Evolutionary conservation across 1,140 invertebrate genomes (phyloP).

Genomic region (Brachionus asplanchnoidis): DNA sequence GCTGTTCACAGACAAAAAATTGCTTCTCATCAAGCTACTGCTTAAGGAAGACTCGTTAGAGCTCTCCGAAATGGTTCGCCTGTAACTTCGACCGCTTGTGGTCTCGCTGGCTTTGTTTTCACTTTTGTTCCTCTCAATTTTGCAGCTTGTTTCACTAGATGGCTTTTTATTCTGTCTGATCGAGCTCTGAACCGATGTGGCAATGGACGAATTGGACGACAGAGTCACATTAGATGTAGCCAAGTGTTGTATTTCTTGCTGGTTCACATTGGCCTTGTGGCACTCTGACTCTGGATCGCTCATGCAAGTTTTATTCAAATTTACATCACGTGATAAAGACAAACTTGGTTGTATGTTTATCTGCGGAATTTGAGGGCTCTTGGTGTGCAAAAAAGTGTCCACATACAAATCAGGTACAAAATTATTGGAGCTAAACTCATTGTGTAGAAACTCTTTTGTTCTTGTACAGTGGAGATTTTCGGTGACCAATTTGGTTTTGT

Average conservation of each 20-base stretch:
- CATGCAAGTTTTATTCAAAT: not conserved
- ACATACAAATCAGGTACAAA: not conserved
- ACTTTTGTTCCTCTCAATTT: not conserved
- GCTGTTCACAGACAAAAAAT: not conserved
- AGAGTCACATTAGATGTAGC: slow-evolving; percentile 29
- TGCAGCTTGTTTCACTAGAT: not conserved
- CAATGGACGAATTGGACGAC: slow-evolving; percentile 13
- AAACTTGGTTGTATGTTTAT: slow-evolving; percentile 17
- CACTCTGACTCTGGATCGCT: not conserved
- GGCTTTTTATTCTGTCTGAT: not conserved
- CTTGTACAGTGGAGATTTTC: not conserved
- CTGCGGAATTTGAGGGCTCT: not conserved
- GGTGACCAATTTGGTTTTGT: not conserved
- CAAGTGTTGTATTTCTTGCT: not conserved
- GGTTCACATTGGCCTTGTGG: not conserved
- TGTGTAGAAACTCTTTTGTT: not conserved
- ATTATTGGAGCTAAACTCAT: not conserved
- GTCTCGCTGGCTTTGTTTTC: not conserved
- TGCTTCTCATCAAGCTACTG: not conserved
- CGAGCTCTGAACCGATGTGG: not conserved
- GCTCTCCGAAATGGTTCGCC: slow-evolving; percentile 29
- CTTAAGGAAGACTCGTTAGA: slow-evolving; percentile 7
- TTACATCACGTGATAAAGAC: not conserved
- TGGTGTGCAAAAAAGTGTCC: not conserved
- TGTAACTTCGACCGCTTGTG: not conserved